Percentiles rank a stretch among this genome's conserved stretches.
Evolutionary conservation across 2,113 vertebrate species (phyloP).

Genomic region (Centropristis striata): DNA sequence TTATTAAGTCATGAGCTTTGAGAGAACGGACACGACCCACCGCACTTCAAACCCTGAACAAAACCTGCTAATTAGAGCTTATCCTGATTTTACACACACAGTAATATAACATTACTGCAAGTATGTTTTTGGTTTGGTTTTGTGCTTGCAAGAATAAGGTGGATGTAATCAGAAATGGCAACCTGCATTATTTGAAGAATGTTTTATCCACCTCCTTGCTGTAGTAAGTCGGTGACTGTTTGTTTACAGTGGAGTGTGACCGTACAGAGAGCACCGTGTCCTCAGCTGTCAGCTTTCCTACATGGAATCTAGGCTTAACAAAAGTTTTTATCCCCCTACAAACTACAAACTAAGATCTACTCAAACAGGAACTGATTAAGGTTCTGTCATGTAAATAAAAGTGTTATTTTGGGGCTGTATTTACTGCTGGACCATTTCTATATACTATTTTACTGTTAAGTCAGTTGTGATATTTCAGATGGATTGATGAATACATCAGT

Average conservation of each 20-base stretch:
- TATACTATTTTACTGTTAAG: background rate
- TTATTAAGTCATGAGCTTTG: background rate
- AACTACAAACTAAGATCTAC: background rate
- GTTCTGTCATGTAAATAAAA: background rate
- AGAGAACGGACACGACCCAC: background rate
- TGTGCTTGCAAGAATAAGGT: background rate
- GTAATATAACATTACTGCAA: background rate
- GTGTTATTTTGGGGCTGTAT: background rate
- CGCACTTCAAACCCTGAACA: background rate
- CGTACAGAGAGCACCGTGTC: background rate
- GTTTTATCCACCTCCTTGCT: background rate
- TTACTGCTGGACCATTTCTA: background rate
- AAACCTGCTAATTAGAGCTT: background rate
- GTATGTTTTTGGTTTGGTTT: constrained; percentile 8
- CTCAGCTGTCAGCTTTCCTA: constrained; percentile 14
- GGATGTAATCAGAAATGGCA: background rate
- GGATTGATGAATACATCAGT: background rate
- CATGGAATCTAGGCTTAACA: constrained; percentile 30
- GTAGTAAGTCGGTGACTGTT: constrained; percentile 1
- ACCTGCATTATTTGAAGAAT: constrained; percentile 5
- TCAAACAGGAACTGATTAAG: background rate
- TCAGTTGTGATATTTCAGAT: background rate
- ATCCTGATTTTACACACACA: background rate
- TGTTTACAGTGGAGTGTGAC: background rate
- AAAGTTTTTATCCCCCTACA: background rate